A percentile compares a stretch with the other conserved stretches of the same genome.
Evolutionary conservation across 2,888 invertebrate genomes (phyloP).

Genomic region (Geotrupes spiniger): DNA sequence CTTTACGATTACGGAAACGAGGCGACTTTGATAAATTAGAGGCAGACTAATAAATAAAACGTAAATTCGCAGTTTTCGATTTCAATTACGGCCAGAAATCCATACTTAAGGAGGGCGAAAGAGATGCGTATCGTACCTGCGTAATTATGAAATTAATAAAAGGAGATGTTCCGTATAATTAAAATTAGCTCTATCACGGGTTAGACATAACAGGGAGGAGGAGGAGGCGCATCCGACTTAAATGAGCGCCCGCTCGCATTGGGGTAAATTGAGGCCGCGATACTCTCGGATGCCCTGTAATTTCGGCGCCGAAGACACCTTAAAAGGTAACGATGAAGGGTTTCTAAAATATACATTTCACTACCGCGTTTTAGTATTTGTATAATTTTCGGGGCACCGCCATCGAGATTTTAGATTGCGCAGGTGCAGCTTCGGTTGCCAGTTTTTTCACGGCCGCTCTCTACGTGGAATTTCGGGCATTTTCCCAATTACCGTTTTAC

Average conservation of each 20-base stretch:
- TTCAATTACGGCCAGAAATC: constrained; percentile 3
- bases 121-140: constrained; percentile 18
- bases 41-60: constrained; percentile 11
- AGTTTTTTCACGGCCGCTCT: background rate
- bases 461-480: no score
- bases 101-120: background rate
- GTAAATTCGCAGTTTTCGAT: constrained; percentile 1
- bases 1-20: no score
- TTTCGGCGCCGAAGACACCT: constrained; percentile 42
- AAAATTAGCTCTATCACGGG: constrained; percentile 25
- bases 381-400: constrained; percentile 33
- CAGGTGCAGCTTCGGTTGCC: constrained; percentile 15
- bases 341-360: constrained; percentile 34
- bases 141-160: constrained; percentile 26
- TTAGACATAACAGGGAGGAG: constrained; percentile 2
- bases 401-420: constrained; percentile 14
- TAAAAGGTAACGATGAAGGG: constrained; percentile 30
- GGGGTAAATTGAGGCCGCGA: constrained; percentile 38
- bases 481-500: no score
- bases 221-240: constrained; percentile 7
- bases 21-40: background rate
- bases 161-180: constrained; percentile 17
- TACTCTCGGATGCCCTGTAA: constrained; percentile 43
- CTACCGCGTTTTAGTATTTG: constrained; percentile 40
- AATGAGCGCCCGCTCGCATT: constrained; percentile 11